These are phyloP conservation scores for Leucoraja ocellata DNA, from an alignment of 2,797 vertebrate species.

Conservation along the genomic window DNA sequence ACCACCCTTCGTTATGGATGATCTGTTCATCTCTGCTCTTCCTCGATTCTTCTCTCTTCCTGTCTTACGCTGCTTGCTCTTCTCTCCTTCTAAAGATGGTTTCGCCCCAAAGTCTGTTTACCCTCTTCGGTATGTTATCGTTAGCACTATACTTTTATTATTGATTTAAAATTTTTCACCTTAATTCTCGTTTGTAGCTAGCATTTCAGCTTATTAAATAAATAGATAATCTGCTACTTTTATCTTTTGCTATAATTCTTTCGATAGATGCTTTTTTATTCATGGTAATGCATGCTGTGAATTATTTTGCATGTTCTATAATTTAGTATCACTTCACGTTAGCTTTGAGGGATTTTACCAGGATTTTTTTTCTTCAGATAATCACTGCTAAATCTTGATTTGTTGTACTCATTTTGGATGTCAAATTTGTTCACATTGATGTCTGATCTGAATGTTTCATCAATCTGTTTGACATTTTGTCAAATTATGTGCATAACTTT, in stretches of 20 bases:
- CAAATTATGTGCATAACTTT: slow-evolving; percentile 57
- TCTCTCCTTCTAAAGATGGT: slow-evolving; percentile 99
- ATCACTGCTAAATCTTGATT: slow-evolving; percentile 76
- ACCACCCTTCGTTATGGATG: slow-evolving; percentile 97
- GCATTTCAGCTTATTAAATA: slow-evolving; percentile 72
- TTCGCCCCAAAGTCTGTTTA: slow-evolving; percentile 99
- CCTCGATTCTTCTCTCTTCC: slow-evolving; percentile 99
- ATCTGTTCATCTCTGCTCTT: slow-evolving; percentile 98
- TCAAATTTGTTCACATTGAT: slow-evolving; percentile 70
- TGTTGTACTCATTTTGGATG: slow-evolving; percentile 73
- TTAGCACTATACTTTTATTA: slow-evolving; percentile 84
- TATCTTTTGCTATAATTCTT: slow-evolving; percentile 67
- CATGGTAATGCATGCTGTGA: slow-evolving; percentile 75
- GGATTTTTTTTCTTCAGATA: slow-evolving; percentile 71
- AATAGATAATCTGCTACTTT: slow-evolving; percentile 69
- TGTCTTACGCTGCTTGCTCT: slow-evolving; percentile 99
- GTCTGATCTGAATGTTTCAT: slow-evolving; percentile 52
- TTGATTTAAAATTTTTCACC: slow-evolving; percentile 79
- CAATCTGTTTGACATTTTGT: slow-evolving; percentile 47
- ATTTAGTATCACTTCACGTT: slow-evolving; percentile 75
- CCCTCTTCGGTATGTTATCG: slow-evolving; percentile 99
- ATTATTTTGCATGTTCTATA: slow-evolving; percentile 83
- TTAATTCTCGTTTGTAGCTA: slow-evolving; percentile 76
- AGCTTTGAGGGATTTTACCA: slow-evolving; percentile 75
- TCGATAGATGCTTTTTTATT: slow-evolving; percentile 69